Conservation (phyloP, 2,888 invertebrate species). For the Aproaerema taeniolella region DNA sequence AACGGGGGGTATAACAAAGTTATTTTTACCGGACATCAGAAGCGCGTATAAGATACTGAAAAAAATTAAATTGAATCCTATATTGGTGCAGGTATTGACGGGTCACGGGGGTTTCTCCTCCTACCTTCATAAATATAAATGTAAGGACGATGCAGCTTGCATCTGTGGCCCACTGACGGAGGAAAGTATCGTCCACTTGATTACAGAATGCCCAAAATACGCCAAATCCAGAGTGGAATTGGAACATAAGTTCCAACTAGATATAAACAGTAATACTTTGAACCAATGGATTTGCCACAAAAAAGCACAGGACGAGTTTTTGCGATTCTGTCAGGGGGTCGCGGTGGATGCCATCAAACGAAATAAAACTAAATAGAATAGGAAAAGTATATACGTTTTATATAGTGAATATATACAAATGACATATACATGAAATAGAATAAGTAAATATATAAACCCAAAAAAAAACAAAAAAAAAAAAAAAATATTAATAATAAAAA, state of each 20-base stretch:
- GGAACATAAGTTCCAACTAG: background rate
- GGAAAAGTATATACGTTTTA: background rate
- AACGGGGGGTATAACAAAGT: background rate
- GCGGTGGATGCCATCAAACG: background rate
- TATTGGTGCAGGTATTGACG: background rate
- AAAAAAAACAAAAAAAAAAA: background rate
- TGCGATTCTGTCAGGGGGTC: background rate
- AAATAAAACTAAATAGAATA: too few species aligned
- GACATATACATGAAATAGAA: background rate
- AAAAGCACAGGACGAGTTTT: too few species aligned
- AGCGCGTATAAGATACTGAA: background rate
- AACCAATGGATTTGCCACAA: too few species aligned
- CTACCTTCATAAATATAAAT: conserved; percentile 8
- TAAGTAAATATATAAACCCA: background rate
- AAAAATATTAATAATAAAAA: conserved; percentile 18
- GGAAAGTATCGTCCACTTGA: background rate
- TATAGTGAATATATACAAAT: background rate
- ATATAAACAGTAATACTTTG: background rate
- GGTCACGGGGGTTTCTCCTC: conserved; percentile 12
- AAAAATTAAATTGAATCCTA: background rate
- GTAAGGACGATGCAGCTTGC: conserved; percentile 14
- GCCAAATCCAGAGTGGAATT: background rate
- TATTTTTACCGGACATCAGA: conserved; percentile 5
- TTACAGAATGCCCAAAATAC: background rate
- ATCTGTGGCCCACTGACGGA: conserved; percentile 6